Evolutionary conservation across 2,113 vertebrate genomes (phyloP), one percentile per base, ranked within the genome.

Genomic region (Talpa occidentalis): DNA sequence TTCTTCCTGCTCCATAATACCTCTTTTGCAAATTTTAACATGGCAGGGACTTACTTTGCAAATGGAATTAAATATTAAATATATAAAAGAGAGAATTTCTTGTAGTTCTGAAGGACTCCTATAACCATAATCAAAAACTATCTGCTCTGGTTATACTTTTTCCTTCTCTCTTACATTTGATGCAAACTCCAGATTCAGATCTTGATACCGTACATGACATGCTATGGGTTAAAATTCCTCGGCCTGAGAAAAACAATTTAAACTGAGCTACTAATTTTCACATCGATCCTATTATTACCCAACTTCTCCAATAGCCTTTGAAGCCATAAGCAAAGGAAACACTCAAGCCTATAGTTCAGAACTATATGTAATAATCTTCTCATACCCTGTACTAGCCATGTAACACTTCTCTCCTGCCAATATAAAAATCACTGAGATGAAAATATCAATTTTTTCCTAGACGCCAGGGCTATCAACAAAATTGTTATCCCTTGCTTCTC

Each of bases 261-360:
- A 87, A 30, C 9, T 67, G 69, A 74, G 10, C 3, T 74, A 32
- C 30, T 74, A 37, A 84, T 54, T 21, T 88, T 74, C 26, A 73
- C 21, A 37, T 26, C 66, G 3, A 72, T 24, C 24, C 37, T 74
- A 52, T 24, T 56, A 14, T 66, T 67, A 67, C 19, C 49, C 35
- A 76, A 89, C 12, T 59, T 0, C 5, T 4, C 24, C 21, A 54
- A 49, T 30, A 89, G 42, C 5, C 26, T 62, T 89, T 85, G 22
- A 93, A 76, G 35, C 10, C 66, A 79, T 37, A 95, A 91, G 42
- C 77, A 88, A 88, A 91, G 19, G 14, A 88, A 88, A 56, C 24
- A 26, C n/a, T 79, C 44, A 64, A 77, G 54, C 2, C 8, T 67
- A 44, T 64, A 16, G 32, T 22, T 70, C 52, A 81, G 62, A 47